phyloP scores from a whole-genome alignment of 2,797 vertebrate genomes.

The Peromyscus eremicus region DNA sequence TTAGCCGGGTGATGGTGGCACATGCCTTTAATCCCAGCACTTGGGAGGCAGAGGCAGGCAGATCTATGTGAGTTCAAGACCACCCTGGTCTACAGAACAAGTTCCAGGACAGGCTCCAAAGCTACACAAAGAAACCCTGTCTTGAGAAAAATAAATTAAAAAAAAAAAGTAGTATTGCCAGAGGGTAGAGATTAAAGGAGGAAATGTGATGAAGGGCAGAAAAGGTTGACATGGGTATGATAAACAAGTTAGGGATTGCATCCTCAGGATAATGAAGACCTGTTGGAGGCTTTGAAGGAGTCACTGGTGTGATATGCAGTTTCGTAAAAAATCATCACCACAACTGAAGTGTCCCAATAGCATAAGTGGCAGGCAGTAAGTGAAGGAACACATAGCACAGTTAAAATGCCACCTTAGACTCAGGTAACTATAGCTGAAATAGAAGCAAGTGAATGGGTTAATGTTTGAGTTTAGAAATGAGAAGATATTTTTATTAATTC shows the following conservation, averaged over 20 bases:
- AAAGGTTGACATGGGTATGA: not conserved
- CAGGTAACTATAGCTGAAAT: not conserved
- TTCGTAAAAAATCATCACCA: not conserved
- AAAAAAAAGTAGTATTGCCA: not conserved
- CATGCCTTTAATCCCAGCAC: no score
- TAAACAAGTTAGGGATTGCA: not conserved
- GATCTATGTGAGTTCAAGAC: no score
- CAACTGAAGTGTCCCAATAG: not conserved
- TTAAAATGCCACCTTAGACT: not conserved
- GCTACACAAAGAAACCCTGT: no score
- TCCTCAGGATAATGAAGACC: not conserved
- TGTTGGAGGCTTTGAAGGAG: not conserved
- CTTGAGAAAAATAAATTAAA: no score
- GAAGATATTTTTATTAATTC: not conserved
- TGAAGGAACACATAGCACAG: not conserved
- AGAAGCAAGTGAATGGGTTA: not conserved
- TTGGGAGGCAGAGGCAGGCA: no score
- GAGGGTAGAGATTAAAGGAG: not conserved
- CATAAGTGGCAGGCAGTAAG: not conserved
- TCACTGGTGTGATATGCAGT: not conserved
- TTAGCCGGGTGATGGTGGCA: no score
- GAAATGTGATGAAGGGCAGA: not conserved
- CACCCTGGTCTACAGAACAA: no score
- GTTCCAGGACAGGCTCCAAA: no score
- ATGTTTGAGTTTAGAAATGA: slow-evolving; percentile 12